phyloP scores from a whole-genome alignment of 2,888 invertebrate species.

The Rhagophthalmus giganteus region DNA sequence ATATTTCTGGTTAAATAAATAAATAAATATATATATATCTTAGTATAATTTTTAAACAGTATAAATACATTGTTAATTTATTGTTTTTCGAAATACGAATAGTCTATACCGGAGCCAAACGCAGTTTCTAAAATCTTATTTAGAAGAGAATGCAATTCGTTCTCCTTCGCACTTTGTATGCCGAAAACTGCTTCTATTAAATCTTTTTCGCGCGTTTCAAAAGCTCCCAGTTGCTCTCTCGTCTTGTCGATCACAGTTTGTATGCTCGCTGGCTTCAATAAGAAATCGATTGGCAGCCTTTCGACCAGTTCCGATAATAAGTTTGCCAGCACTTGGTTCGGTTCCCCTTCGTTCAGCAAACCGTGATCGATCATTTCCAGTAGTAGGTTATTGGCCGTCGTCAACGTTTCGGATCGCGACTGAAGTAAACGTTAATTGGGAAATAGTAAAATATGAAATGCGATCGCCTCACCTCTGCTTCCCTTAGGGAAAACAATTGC shows the following conservation, averaged over 20 bases:
- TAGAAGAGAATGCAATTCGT: slow-evolving; percentile 41
- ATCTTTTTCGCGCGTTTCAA: slow-evolving; percentile 34
- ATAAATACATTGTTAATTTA: too few relatives aligned
- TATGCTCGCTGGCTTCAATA: slow-evolving; percentile 31
- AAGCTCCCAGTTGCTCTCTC: slow-evolving; percentile 9
- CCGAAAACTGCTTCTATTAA: slow-evolving; percentile 26
- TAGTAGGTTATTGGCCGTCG: slow-evolving; percentile 1
- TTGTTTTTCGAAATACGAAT: slow-evolving; percentile 43
- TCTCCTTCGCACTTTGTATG: slow-evolving; percentile 15
- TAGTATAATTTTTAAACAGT: too few relatives aligned
- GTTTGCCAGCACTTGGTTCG: slow-evolving; percentile 39
- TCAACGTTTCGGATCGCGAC: background rate
- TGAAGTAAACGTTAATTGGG: background rate
- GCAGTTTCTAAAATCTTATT: slow-evolving; percentile 45
- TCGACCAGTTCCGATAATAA: slow-evolving; percentile 42
- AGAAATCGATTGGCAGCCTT: slow-evolving; percentile 32
- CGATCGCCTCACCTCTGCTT: slow-evolving; percentile 34
- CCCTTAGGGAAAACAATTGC: slow-evolving; percentile 42
- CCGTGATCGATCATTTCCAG: slow-evolving; percentile 42
- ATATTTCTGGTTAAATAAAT: too few relatives aligned
- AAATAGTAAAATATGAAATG: background rate
- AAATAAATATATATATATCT: too few relatives aligned
- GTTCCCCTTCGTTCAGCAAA: slow-evolving; percentile 30
- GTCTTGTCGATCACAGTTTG: slow-evolving; percentile 32
- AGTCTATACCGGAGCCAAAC: slow-evolving; percentile 47